Evolutionary conservation across 1,140 invertebrate species (phyloP), one percentile per base, ranked within the genome.

Genomic region (Aphelenchoides besseyi): DNA sequence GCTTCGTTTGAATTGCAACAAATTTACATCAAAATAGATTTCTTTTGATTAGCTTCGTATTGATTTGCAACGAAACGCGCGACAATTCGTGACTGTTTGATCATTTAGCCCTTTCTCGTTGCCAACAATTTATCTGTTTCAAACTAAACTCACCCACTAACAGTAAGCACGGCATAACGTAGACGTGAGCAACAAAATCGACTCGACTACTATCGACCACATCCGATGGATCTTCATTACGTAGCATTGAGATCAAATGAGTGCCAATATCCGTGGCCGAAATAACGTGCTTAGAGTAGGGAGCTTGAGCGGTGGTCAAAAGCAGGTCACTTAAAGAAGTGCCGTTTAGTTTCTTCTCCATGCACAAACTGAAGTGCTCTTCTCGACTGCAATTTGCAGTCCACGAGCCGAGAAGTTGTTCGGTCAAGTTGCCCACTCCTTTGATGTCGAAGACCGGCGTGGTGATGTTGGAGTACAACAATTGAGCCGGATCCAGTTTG

Each of bases 81-180:
- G 8, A 8, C 8, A 59, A 29, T 12, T 61, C 53, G 9, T 12
- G 9, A 9, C 63, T 9, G 28, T 66, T 66, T 69, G 48, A 16
- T 18, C 64, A 8, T 12, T 32, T 73, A 35, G 33, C 12, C 52
- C 41, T 74, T 75, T 61, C 59, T 18, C 1, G 2, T 2, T 2
- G 16, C 16, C 36, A 66, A 54, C 28, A 2, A 61, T 18, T n/a
- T 16, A 23, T 1, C 12, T 57, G 1, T 29, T 2, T 29, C 3
- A 16, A 74, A n/a, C n/a, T 16, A 12, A 54, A 68, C 52, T 76
- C 63, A 74, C 79, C 79, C n/a, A 79, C 73, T 26, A 68, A 26
- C 29, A 80, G 64, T 1, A 81, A 55, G 29, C 66, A 33, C 18
- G 79, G 79, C 77, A 82, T 82, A n/a, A 82, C 71, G 28, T 83